Evolutionary conservation across 2,888 invertebrate species (phyloP).

Genomic region (Tenthredo livida): DNA sequence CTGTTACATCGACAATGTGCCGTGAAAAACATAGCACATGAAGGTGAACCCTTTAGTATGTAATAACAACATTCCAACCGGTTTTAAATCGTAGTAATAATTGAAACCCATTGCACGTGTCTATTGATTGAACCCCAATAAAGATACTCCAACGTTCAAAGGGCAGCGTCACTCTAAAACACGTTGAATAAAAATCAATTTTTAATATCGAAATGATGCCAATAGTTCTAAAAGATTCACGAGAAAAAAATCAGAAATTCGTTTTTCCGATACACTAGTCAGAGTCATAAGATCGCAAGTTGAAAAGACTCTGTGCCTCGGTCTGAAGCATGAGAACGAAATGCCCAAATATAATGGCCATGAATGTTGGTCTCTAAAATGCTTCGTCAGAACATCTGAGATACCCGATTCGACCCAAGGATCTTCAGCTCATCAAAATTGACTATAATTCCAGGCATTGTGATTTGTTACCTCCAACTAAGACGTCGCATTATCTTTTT

Average conservation of each 20-base stretch:
- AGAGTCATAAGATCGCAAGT: background rate
- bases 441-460: too few species aligned
- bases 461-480: too few species aligned
- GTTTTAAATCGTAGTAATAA: background rate
- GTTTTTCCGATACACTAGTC: background rate
- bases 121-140: background rate
- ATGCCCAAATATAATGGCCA: background rate
- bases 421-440: background rate
- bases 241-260: background rate
- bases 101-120: background rate
- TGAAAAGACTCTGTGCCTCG: too few species aligned
- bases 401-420: background rate
- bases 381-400: too few species aligned
- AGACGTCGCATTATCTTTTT: too few species aligned
- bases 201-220: background rate
- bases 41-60: background rate
- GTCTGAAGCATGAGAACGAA: background rate
- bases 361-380: too few species aligned
- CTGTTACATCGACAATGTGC: background rate
- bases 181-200: background rate
- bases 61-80: background rate
- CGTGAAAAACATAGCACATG: background rate
- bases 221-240: background rate
- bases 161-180: background rate
- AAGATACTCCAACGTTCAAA: background rate